Evolutionary conservation across 2,888 invertebrate genomes (phyloP).

Genomic region (Ophioninae sp.): DNA sequence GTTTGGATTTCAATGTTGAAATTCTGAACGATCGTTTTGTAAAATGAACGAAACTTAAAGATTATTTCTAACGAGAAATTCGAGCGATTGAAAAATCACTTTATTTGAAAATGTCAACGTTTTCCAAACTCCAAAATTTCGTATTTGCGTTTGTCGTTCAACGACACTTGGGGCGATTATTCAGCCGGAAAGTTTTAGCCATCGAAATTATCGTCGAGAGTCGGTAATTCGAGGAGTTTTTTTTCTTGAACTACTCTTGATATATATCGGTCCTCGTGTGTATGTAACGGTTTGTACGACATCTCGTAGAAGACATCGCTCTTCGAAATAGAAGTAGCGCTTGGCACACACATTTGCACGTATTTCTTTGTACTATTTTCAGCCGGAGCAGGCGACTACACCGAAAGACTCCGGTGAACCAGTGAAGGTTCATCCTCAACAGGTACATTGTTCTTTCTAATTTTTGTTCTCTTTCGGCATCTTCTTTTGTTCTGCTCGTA

Average conservation of each 20-base stretch:
- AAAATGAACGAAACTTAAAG: no score
- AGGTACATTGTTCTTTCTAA: constrained; percentile 74
- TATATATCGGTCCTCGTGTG: constrained; percentile 6
- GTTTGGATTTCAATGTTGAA: no score
- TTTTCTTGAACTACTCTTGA: not conserved
- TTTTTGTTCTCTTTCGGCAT: constrained; percentile 16
- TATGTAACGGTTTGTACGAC: constrained; percentile 22
- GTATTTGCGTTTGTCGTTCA: not conserved
- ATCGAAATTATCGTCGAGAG: not conserved
- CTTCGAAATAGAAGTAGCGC: constrained; percentile 70
- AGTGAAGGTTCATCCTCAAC: constrained; percentile 76
- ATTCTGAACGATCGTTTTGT: no score
- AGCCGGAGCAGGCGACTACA: constrained; percentile 79
- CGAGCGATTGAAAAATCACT: no score
- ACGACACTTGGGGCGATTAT: not conserved
- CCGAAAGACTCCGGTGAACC: constrained; percentile 78
- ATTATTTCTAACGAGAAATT: no score
- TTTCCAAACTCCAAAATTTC: no score
- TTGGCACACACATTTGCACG: constrained; percentile 78
- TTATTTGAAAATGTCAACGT: no score
- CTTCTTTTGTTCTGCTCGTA: not conserved
- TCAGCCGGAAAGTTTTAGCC: not conserved
- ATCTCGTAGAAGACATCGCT: constrained; percentile 34
- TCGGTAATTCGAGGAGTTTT: not conserved
- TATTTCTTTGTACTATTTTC: constrained; percentile 78